phyloP scores from a whole-genome alignment of 2,113 vertebrate species.

The Onychostruthus taczanowskii region DNA sequence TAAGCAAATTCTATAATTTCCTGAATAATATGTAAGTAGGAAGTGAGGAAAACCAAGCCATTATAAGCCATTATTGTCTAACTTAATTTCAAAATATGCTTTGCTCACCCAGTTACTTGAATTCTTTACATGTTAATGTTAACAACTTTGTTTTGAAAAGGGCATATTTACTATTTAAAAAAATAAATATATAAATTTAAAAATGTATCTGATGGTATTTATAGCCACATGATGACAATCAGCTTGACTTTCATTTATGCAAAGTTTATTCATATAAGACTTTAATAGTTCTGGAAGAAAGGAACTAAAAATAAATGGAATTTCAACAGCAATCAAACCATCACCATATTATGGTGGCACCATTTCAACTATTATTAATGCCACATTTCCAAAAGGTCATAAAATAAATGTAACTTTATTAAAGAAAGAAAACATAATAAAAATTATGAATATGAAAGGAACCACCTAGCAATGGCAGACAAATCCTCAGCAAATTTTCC shows the following conservation, averaged over 20 bases:
- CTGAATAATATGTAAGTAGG: background rate
- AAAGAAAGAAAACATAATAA: background rate
- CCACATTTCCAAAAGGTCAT: background rate
- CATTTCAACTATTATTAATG: background rate
- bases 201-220: background rate
- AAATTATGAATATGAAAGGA: background rate
- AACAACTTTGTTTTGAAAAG: background rate
- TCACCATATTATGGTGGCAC: background rate
- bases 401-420: background rate
- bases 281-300: constrained; percentile 9
- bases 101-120: background rate
- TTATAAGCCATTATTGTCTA: background rate
- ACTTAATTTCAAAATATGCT: background rate
- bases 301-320: constrained; percentile 30
- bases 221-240: background rate
- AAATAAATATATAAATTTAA: background rate
- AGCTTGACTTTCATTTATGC: constrained; percentile 35
- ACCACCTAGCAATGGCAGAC: background rate
- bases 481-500: background rate
- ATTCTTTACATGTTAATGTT: background rate
- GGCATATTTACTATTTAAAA: background rate
- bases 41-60: background rate
- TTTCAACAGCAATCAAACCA: background rate
- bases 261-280: background rate
- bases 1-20: background rate